Evolutionary conservation across 2,888 invertebrate species (phyloP).

Genomic region (Ichneumon xanthorius): DNA sequence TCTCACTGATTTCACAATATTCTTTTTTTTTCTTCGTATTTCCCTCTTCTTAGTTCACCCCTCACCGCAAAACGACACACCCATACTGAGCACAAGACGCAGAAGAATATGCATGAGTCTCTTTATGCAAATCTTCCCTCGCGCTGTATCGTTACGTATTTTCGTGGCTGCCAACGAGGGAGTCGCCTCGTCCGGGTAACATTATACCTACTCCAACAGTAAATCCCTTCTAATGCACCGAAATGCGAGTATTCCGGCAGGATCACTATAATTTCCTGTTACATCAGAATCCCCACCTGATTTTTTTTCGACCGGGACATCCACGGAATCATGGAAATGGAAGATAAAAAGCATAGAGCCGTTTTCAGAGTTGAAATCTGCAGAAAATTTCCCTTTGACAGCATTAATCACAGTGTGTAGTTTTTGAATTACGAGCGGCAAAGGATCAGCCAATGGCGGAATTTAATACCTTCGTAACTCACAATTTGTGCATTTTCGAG

Average conservation of each 20-base stretch:
- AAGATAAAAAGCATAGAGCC: no score
- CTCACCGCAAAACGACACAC: slow-evolving; percentile 52
- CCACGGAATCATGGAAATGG: background rate
- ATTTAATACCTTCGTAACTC: no score
- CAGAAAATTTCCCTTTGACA: no score
- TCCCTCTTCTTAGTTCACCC: slow-evolving; percentile 35
- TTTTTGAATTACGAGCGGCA: no score
- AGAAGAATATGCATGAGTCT: slow-evolving; percentile 61
- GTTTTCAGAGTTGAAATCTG: no score
- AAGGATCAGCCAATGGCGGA: no score
- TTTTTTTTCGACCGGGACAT: slow-evolving; percentile 25
- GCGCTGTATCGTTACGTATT: slow-evolving; percentile 36
- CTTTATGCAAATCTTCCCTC: slow-evolving; percentile 53
- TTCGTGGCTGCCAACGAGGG: slow-evolving; percentile 37
- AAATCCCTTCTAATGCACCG: slow-evolving; percentile 60
- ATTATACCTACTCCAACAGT: slow-evolving; percentile 55
- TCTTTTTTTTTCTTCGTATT: slow-evolving; percentile 23
- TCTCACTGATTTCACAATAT: slow-evolving; percentile 38
- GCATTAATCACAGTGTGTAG: no score
- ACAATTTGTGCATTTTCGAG: no score
- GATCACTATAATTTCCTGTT: slow-evolving; percentile 56
- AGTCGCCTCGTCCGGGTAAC: slow-evolving; percentile 37
- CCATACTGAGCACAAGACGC: slow-evolving; percentile 7
- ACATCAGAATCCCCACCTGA: slow-evolving; percentile 24
- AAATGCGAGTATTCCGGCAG: slow-evolving; percentile 50